phyloP scores from a whole-genome alignment of 2,888 invertebrate genomes.

The Agonopterix arenella region DNA sequence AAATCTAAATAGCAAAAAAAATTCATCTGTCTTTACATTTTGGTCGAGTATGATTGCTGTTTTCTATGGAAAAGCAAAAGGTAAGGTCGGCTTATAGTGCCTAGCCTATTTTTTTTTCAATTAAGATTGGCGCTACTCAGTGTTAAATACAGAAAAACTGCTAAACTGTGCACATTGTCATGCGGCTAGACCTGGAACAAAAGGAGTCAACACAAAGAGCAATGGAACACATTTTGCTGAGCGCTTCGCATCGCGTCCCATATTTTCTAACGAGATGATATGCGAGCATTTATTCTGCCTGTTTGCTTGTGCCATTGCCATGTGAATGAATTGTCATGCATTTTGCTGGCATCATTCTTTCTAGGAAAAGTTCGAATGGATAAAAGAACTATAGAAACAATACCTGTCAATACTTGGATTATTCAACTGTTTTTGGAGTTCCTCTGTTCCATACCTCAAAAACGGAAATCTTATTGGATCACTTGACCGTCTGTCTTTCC shows the following conservation, averaged over 20 bases:
- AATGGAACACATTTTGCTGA: slow-evolving; percentile 64
- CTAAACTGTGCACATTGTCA: slow-evolving; percentile 14
- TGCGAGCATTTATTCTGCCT: slow-evolving; percentile 48
- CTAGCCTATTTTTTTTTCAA: no score
- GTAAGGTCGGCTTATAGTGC: no score
- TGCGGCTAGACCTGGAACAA: slow-evolving; percentile 62
- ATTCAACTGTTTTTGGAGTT: no score
- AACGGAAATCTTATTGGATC: no score
- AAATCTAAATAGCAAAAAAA: no score
- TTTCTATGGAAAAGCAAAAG: no score
- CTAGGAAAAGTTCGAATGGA: neutral
- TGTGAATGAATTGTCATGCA: slow-evolving; percentile 25
- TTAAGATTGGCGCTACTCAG: no score
- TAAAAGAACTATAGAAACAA: neutral
- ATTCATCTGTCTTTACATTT: no score
- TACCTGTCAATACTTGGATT: no score
- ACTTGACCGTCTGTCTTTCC: no score
- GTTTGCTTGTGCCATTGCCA: slow-evolving; percentile 24
- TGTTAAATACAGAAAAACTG: neutral
- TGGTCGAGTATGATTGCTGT: no score
- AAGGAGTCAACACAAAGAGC: slow-evolving; percentile 68
- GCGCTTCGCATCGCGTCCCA: slow-evolving; percentile 62
- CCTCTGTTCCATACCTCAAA: no score
- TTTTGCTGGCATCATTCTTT: slow-evolving; percentile 4
- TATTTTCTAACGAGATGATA: slow-evolving; percentile 72